Conservation (phyloP, 2,113 vertebrate genomes). For the Callocephalon fimbriatum region DNA sequence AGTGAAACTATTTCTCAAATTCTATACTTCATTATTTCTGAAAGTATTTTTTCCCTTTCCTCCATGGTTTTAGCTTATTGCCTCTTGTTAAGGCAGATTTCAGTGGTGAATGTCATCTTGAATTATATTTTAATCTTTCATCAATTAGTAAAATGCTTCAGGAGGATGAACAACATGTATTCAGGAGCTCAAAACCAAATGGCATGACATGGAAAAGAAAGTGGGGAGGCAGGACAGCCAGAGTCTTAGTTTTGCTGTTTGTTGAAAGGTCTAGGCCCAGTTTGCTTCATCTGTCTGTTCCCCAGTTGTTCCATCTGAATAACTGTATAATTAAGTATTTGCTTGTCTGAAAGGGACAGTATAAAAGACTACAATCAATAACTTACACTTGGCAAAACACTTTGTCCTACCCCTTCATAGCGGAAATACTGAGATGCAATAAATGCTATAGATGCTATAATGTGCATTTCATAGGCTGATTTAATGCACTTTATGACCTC, state of each 20-base stretch:
- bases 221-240: neutral
- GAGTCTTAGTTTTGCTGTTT: neutral
- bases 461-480: neutral
- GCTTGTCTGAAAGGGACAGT: neutral
- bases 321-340: neutral
- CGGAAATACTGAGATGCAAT: neutral
- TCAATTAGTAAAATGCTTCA: conserved; percentile 48
- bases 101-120: conserved; percentile 42
- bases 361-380: neutral
- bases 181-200: conserved; percentile 11
- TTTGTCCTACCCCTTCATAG: neutral
- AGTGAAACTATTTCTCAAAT: neutral
- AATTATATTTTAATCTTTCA: conserved; percentile 60
- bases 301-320: neutral
- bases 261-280: neutral
- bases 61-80: neutral
- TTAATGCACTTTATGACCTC: neutral
- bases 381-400: neutral
- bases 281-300: neutral
- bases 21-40: neutral
- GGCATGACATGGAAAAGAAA: neutral
- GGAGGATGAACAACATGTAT: conserved; percentile 36
- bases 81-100: conserved; percentile 48
- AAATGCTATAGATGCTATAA: neutral
- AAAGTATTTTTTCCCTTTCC: neutral